phyloP scores from a whole-genome alignment of 2,113 vertebrate genomes.

The Illadopsis cleaveri region DNA sequence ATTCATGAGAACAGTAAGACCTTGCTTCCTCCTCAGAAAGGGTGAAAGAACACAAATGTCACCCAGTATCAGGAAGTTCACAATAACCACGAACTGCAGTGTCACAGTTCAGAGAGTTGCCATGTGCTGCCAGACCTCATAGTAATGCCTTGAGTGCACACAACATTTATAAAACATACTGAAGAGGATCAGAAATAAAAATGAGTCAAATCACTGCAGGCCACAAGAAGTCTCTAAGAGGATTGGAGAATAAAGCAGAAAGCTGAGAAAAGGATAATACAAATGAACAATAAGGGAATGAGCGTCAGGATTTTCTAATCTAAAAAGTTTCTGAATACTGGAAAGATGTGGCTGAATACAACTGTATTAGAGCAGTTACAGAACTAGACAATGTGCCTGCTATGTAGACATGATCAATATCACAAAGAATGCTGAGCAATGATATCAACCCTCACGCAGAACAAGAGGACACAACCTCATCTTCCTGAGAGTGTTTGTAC shows the following conservation, averaged over 20 bases:
- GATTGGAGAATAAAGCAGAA: background rate
- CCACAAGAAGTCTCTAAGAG: background rate
- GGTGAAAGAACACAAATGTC: background rate
- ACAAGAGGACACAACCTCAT: background rate
- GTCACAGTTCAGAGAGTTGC: background rate
- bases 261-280: background rate
- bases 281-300: background rate
- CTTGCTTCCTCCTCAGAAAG: background rate
- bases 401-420: background rate
- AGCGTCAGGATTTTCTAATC: background rate
- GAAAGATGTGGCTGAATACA: background rate
- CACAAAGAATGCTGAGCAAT: background rate
- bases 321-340: background rate
- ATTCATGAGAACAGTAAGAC: background rate
- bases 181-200: background rate
- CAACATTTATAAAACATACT: background rate
- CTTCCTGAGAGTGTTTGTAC: background rate
- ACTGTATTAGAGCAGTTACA: background rate
- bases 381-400: background rate
- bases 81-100: fast-evolving
- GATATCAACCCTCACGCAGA: background rate
- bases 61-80: background rate
- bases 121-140: background rate
- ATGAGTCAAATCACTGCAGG: background rate
- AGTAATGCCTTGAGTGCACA: background rate